Conservation (phyloP, 1,140 invertebrate species). For the Meloidogyne floridensis region DNA sequence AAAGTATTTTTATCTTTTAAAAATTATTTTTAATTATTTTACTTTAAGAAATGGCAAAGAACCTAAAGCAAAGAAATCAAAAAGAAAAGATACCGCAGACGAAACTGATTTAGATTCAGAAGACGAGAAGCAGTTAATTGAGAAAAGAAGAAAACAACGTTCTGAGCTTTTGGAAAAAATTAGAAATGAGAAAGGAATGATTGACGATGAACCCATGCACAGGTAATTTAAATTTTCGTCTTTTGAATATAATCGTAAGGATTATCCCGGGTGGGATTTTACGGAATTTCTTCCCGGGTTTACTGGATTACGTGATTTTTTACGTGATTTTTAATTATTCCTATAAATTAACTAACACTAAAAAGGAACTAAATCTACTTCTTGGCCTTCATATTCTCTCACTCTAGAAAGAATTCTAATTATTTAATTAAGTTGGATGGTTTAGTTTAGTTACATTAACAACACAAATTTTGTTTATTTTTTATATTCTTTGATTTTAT, state of each 20-base stretch:
- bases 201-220: not conserved
- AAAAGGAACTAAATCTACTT: too few relatives aligned
- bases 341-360: too few relatives aligned
- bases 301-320: too few relatives aligned
- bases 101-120: conserved; percentile 26
- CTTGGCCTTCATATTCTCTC: too few relatives aligned
- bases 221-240: not conserved
- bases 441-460: conserved; percentile 19
- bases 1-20: conserved; percentile 75
- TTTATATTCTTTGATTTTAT: conserved; percentile 17
- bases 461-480: too few relatives aligned
- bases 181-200: conserved; percentile 23
- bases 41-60: conserved; percentile 8
- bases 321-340: too few relatives aligned
- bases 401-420: too few relatives aligned
- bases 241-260: too few relatives aligned
- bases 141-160: conserved; percentile 34
- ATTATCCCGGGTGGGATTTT: too few relatives aligned
- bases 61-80: conserved; percentile 22
- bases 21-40: conserved; percentile 66
- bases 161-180: conserved; percentile 38
- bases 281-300: too few relatives aligned
- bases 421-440: too few relatives aligned
- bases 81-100: conserved; percentile 1
- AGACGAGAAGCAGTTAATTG: conserved; percentile 41